phyloP scores from a whole-genome alignment of 2,797 vertebrate genomes.

The Aselliscus stoliczkanus region DNA sequence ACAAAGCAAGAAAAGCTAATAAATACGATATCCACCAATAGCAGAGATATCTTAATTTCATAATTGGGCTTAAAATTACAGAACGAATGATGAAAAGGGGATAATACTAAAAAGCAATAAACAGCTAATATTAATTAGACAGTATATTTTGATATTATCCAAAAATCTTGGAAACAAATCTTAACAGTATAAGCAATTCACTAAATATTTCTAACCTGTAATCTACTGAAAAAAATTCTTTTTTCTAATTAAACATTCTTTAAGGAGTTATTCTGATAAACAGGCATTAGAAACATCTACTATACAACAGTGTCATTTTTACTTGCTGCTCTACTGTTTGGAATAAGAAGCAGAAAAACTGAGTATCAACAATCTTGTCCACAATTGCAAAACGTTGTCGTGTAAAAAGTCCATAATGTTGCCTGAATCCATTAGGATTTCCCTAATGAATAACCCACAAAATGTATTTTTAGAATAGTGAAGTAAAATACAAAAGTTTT shows the following conservation, averaged over 20 bases:
- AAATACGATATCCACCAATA: not conserved
- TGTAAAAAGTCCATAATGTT: not conserved
- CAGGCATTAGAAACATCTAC: not conserved
- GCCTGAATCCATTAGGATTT: slow-evolving; percentile 8
- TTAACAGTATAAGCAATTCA: slow-evolving; percentile 11
- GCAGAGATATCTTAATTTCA: not conserved
- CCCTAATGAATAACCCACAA: not conserved
- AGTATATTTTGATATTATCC: not conserved
- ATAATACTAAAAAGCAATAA: slow-evolving; percentile 15
- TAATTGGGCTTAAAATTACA: not conserved
- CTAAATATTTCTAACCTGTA: slow-evolving; percentile 10
- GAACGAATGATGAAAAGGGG: not conserved
- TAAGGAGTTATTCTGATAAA: slow-evolving; percentile 21
- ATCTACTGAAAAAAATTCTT: not conserved
- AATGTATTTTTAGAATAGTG: not conserved
- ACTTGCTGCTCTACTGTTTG: not conserved
- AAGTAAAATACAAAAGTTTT: not conserved
- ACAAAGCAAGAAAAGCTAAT: not conserved
- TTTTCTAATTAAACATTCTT: slow-evolving; percentile 11
- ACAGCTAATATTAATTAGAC: not conserved
- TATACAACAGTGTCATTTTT: not conserved
- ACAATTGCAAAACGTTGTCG: not conserved
- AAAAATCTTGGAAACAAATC: slow-evolving; percentile 17
- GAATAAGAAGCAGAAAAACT: not conserved
- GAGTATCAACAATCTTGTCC: not conserved